Evolutionary conservation across 2,888 invertebrate genomes (phyloP).

Genomic region (Hedya salicella): DNA sequence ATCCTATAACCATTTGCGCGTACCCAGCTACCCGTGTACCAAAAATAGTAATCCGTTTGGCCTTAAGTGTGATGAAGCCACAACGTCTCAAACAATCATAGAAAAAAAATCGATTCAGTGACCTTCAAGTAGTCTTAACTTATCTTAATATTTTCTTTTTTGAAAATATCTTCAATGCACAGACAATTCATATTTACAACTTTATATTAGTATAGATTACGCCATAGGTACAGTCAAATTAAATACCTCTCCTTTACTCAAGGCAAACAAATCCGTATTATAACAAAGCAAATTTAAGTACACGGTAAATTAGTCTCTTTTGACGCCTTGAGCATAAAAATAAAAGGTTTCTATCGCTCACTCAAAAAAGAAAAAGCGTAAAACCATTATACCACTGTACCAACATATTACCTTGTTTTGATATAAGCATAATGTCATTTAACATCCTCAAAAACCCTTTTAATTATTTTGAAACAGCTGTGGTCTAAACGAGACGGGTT

Average conservation of each 20-base stretch:
- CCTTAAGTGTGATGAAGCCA: too few species aligned
- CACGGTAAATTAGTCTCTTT: neutral
- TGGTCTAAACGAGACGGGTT: conserved; percentile 4
- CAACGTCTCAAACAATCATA: too few species aligned
- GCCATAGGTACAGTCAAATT: too few species aligned
- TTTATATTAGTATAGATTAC: too few species aligned
- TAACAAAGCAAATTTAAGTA: conserved; percentile 7
- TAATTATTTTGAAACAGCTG: conserved; percentile 22
- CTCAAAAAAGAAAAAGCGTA: neutral
- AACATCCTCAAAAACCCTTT: conserved; percentile 6
- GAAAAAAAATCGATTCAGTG: too few species aligned
- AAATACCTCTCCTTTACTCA: neutral
- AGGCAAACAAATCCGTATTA: neutral
- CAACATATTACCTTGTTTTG: neutral
- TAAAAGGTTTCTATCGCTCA: neutral
- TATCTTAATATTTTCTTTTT: too few species aligned
- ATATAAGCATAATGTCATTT: neutral
- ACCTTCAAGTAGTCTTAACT: too few species aligned
- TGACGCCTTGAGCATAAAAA: conserved; percentile 3
- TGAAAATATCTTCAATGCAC: too few species aligned
- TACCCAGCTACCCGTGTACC: too few species aligned
- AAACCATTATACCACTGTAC: neutral
- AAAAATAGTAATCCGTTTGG: too few species aligned
- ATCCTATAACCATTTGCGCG: too few species aligned
- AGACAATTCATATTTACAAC: too few species aligned